These are phyloP conservation scores for Papilio polytes DNA, from an alignment of 1,140 invertebrate species.

Conservation along the genomic window DNA sequence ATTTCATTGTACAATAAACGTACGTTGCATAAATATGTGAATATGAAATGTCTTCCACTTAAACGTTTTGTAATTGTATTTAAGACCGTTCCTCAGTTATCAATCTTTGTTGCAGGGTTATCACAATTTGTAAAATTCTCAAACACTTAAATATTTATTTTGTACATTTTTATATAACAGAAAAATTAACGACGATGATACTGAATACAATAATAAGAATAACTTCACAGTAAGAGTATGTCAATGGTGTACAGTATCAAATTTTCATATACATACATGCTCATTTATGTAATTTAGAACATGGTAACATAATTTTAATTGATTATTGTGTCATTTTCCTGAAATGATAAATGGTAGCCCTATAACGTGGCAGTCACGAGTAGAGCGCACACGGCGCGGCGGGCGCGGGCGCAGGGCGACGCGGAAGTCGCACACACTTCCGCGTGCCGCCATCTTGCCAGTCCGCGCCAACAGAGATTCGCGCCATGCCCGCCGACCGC, in stretches of 20 bases:
- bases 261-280: neutral
- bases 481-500: conserved; percentile 49
- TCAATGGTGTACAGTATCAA: too few relatives aligned
- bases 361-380: conserved; percentile 69
- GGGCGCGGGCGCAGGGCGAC: conserved; percentile 62
- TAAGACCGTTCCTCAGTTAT: conserved; percentile 61
- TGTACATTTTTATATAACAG: neutral
- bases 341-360: conserved; percentile 27
- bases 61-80: conserved; percentile 58
- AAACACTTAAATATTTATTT: neutral
- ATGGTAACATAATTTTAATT: conserved; percentile 2
- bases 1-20: neutral
- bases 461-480: conserved; percentile 67
- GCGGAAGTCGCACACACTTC: conserved; percentile 79
- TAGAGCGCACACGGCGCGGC: conserved; percentile 53
- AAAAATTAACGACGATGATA: too few relatives aligned
- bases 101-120: conserved; percentile 54
- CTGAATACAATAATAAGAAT: too few relatives aligned
- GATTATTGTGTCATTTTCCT: neutral
- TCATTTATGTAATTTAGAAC: neutral
- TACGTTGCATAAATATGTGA: conserved; percentile 27
- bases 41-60: conserved; percentile 47
- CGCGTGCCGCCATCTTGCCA: conserved; percentile 80
- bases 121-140: neutral
- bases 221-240: too few relatives aligned